Percentiles rank a stretch among this genome's conserved stretches.
Conservation (phyloP, 2,113 vertebrate genomes). For the Okapia johnstoni region DNA sequence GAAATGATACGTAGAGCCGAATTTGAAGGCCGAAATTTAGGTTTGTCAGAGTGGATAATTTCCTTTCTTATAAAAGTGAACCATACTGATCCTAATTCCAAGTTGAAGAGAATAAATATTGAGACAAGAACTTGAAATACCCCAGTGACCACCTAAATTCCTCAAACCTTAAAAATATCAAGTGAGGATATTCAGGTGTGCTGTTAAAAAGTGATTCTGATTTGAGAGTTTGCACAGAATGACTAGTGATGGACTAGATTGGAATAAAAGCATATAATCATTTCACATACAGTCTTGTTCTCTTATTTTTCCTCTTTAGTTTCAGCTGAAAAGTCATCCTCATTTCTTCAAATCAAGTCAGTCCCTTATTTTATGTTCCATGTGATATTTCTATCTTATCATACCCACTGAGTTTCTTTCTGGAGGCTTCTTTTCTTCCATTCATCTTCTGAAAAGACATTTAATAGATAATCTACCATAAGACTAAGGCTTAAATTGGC, state of each 20-base stretch:
- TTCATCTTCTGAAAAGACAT: neutral
- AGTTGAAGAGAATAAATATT: neutral
- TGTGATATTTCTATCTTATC: neutral
- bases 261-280: neutral
- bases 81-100: neutral
- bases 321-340: neutral
- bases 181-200: neutral
- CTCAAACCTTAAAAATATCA: neutral
- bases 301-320: neutral
- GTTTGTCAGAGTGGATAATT: neutral
- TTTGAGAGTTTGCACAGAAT: neutral
- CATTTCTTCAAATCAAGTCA: neutral
- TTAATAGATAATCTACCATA: neutral
- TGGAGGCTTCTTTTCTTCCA: neutral
- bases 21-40: neutral
- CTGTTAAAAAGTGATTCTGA: neutral
- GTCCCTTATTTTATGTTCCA: neutral
- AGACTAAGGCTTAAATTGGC: neutral
- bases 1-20: neutral
- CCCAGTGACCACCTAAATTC: neutral
- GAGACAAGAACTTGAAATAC: neutral
- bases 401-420: neutral
- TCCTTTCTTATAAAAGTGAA: neutral
- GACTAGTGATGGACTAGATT: neutral
- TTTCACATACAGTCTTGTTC: neutral